phyloP scores from a whole-genome alignment of 2,888 invertebrate species.

The Neocrepidodera transversa region DNA sequence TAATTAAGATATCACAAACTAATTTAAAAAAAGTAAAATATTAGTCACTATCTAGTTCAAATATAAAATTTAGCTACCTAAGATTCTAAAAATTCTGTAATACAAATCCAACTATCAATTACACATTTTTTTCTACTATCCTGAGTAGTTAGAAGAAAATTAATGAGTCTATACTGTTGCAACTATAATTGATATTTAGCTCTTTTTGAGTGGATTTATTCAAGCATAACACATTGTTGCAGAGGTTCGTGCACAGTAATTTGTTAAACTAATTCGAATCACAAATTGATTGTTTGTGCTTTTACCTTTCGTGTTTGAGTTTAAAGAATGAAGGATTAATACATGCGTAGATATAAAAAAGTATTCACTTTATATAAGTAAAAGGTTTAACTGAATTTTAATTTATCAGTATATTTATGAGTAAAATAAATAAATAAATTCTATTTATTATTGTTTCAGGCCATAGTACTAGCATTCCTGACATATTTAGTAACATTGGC shows the following conservation, averaged over 20 bases:
- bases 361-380: no score
- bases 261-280: conserved; percentile 5
- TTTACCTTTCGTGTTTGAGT: conserved; percentile 8
- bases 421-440: no score
- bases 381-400: no score
- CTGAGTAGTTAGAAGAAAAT: neutral
- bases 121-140: neutral
- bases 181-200: conserved; percentile 10
- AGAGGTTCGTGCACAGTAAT: conserved; percentile 8
- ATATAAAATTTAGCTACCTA: no score
- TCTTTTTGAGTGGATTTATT: neutral
- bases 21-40: no score
- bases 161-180: conserved; percentile 3
- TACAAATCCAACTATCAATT: neutral
- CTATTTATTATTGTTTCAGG: conserved; percentile 37
- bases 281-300: conserved; percentile 14
- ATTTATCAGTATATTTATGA: no score
- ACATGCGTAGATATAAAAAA: no score
- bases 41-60: no score
- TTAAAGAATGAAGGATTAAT: neutral
- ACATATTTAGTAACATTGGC: conserved; percentile 49
- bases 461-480: conserved; percentile 39
- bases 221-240: neutral
- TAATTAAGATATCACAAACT: no score
- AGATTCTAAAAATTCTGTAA: no score